phyloP scores from a whole-genome alignment of 2,888 invertebrate genomes.

The Gnatocerus cornutus region DNA sequence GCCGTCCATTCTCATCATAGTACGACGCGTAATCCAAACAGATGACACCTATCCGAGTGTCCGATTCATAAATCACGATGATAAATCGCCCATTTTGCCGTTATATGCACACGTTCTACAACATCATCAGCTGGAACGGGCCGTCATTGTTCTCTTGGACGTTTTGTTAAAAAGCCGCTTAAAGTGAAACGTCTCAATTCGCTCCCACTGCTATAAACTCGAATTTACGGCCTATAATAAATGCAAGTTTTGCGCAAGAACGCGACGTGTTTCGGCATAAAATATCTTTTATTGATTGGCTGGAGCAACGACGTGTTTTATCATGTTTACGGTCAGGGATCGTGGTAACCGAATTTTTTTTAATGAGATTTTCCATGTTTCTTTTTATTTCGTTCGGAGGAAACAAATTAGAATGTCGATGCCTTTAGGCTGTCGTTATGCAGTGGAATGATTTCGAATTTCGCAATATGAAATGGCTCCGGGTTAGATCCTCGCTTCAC shows the following conservation, averaged over 20 bases:
- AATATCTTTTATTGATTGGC: slow-evolving; percentile 50
- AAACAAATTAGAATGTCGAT: slow-evolving; percentile 31
- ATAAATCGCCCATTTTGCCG: slow-evolving; percentile 21
- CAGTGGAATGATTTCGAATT: slow-evolving; percentile 11
- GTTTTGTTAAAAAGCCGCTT: not conserved
- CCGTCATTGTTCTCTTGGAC: slow-evolving; percentile 7
- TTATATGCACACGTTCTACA: slow-evolving; percentile 9
- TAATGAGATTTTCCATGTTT: slow-evolving; percentile 16
- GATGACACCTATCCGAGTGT: slow-evolving; percentile 33
- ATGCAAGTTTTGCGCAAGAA: slow-evolving; percentile 43
- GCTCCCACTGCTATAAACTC: slow-evolving; percentile 19
- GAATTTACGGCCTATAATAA: slow-evolving; percentile 32
- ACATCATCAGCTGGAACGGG: slow-evolving; percentile 22
- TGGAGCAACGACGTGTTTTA: slow-evolving; percentile 34
- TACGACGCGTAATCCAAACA: slow-evolving; percentile 18
- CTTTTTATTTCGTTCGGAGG: slow-evolving; percentile 19
- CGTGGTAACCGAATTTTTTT: slow-evolving; percentile 7
- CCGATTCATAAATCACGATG: slow-evolving; percentile 40
- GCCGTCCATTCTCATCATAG: slow-evolving; percentile 21
- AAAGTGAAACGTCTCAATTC: slow-evolving; percentile 34
- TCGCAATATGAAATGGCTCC: slow-evolving; percentile 32
- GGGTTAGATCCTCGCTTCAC: not conserved
- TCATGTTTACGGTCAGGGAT: not conserved
- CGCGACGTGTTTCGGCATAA: slow-evolving; percentile 46
- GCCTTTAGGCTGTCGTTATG: slow-evolving; percentile 23